These are phyloP conservation scores for Spermophilus dauricus DNA, from an alignment of 2,113 vertebrate genomes.

Conservation along the genomic window DNA sequence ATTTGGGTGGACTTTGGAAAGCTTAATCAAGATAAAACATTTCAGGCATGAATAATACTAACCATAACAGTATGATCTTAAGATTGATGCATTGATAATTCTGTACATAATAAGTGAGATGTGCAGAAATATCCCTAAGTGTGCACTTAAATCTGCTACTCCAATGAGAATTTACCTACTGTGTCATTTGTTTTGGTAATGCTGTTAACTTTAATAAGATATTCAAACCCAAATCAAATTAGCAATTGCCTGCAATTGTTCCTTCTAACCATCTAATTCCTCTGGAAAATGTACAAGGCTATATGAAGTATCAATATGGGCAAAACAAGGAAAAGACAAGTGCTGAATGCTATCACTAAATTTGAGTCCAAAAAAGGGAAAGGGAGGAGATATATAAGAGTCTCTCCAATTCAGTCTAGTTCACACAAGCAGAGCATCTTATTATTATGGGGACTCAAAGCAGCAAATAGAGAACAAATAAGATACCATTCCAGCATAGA, in stretches of 20 bases:
- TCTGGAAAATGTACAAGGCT: neutral
- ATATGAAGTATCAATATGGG: slow-evolving; percentile 18
- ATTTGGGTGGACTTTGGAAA: slow-evolving; percentile 34
- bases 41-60: neutral
- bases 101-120: slow-evolving; percentile 53
- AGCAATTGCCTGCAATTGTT: slow-evolving; percentile 31
- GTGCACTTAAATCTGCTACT: slow-evolving; percentile 6
- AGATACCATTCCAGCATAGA: neutral
- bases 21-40: slow-evolving; percentile 29
- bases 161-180: slow-evolving; percentile 51
- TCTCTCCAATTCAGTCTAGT: neutral
- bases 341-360: neutral
- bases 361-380: neutral
- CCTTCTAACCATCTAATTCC: slow-evolving; percentile 26
- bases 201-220: slow-evolving; percentile 28
- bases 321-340: neutral
- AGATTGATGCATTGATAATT: slow-evolving; percentile 12
- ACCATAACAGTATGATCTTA: neutral
- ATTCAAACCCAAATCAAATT: slow-evolving; percentile 59
- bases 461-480: neutral
- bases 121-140: neutral
- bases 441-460: neutral
- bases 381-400: neutral
- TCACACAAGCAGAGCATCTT: neutral
- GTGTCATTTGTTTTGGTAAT: slow-evolving; percentile 54